Percentiles rank a stretch among this genome's conserved stretches.
Conservation (phyloP, 2,797 vertebrate species). For the Macropodus opercularis region DNA sequence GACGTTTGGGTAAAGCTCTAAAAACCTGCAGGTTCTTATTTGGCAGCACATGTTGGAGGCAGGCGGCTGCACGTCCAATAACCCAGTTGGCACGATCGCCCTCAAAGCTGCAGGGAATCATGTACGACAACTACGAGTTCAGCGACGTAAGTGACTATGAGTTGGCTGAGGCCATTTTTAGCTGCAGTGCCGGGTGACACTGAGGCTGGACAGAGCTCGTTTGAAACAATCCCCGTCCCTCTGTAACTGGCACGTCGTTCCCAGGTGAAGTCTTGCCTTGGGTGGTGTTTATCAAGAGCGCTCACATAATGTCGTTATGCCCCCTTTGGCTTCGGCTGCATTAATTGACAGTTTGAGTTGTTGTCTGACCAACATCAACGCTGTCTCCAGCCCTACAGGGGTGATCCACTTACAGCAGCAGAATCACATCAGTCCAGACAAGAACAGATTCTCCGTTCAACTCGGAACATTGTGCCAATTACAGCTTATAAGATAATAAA, state of each 20-base stretch:
- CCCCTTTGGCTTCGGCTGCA: conserved; percentile 14
- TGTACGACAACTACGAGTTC: too few species aligned
- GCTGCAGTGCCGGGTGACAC: background rate
- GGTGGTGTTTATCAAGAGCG: conserved; percentile 22
- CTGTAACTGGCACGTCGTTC: conserved; percentile 18
- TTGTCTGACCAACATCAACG: conserved; percentile 12
- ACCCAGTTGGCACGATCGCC: background rate
- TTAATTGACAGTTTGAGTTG: conserved; percentile 32
- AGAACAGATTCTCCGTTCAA: background rate
- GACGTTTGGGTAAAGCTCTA: background rate
- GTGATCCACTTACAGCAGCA: background rate
- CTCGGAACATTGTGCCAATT: background rate
- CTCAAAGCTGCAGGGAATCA: too few species aligned
- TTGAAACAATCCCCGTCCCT: conserved; percentile 4
- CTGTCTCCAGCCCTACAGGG: conserved; percentile 3
- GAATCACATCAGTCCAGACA: conserved; percentile 1
- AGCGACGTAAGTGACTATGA: too few species aligned
- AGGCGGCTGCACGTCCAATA: background rate
- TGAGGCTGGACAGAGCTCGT: background rate
- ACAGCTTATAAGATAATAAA: conserved; percentile 17
- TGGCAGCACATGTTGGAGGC: too few species aligned
- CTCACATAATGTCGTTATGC: conserved; percentile 4
- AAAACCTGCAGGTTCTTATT: background rate
- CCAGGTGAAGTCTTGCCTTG: conserved; percentile 12
- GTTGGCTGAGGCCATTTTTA: background rate